These are phyloP conservation scores for Carassius carassius DNA, from an alignment of 2,113 vertebrate genomes.

Conservation along the genomic window DNA sequence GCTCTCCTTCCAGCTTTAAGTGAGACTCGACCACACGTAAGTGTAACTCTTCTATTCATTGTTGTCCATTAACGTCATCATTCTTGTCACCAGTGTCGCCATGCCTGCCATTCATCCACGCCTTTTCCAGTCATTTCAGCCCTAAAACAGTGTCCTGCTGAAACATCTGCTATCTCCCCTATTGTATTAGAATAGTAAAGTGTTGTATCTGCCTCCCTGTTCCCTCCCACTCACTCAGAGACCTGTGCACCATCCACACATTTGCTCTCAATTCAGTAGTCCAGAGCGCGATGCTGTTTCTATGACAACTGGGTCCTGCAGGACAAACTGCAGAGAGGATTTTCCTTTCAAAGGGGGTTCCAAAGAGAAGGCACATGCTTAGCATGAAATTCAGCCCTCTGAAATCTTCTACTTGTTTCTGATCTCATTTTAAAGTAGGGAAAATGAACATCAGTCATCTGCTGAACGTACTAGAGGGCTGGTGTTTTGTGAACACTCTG, in stretches of 20 bases:
- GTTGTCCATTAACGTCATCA: slow-evolving; percentile 22
- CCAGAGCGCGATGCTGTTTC: slow-evolving; percentile 57
- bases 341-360: slow-evolving; percentile 51
- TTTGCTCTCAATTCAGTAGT: slow-evolving; percentile 43
- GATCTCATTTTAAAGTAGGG: neutral
- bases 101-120: slow-evolving; percentile 9
- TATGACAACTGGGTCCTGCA: slow-evolving; percentile 56
- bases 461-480: neutral
- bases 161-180: slow-evolving; percentile 30
- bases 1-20: slow-evolving; percentile 36
- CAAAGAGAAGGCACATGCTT: slow-evolving; percentile 35
- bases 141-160: neutral
- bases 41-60: slow-evolving; percentile 35
- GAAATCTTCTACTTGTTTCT: neutral
- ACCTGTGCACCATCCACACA: slow-evolving; percentile 47
- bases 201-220: slow-evolving; percentile 45
- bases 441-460: neutral
- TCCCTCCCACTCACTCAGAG: slow-evolving; percentile 43
- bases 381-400: slow-evolving; percentile 30
- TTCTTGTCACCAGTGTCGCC: neutral
- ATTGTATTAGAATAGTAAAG: slow-evolving; percentile 43
- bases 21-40: slow-evolving; percentile 42
- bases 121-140: slow-evolving; percentile 18
- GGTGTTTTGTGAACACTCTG: neutral
- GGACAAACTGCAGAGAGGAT: slow-evolving; percentile 52